These are phyloP conservation scores for Anthophora plumipes DNA, from an alignment of 2,888 invertebrate genomes.

Conservation along the genomic window DNA sequence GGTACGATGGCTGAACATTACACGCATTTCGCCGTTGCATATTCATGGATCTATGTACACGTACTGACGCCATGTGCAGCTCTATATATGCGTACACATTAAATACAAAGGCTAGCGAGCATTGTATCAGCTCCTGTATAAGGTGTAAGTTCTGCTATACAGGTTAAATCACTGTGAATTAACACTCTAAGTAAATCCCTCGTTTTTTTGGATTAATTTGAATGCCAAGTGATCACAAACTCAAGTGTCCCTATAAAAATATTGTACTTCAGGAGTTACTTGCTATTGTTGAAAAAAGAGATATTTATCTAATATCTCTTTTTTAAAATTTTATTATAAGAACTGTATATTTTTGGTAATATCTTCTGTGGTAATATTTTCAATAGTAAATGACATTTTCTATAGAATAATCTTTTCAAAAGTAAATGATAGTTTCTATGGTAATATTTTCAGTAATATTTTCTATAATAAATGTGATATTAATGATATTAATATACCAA, in stretches of 20 bases:
- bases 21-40: conserved; percentile 60
- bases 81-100: conserved; percentile 2
- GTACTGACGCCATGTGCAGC: conserved; percentile 23
- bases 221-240: background rate
- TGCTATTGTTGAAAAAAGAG: too few relatives aligned
- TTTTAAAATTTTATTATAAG: too few relatives aligned
- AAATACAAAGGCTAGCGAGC: conserved; percentile 38
- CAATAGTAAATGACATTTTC: too few relatives aligned
- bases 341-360: too few relatives aligned
- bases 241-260: background rate
- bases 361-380: too few relatives aligned
- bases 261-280: too few relatives aligned
- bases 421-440: too few relatives aligned
- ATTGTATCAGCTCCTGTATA: conserved; percentile 14
- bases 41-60: conserved; percentile 54
- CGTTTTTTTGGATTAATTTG: background rate
- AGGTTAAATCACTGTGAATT: conserved; percentile 11
- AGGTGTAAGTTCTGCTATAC: conserved; percentile 1
- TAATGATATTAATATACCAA: too few relatives aligned
- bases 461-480: too few relatives aligned
- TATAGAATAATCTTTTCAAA: too few relatives aligned
- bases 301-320: too few relatives aligned
- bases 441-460: too few relatives aligned
- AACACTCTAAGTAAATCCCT: background rate
- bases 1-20: conserved; percentile 62